Base-by-base conservation (phyloP, 1,140 invertebrate genomes). In the Tetramorium alpestre region DNA sequence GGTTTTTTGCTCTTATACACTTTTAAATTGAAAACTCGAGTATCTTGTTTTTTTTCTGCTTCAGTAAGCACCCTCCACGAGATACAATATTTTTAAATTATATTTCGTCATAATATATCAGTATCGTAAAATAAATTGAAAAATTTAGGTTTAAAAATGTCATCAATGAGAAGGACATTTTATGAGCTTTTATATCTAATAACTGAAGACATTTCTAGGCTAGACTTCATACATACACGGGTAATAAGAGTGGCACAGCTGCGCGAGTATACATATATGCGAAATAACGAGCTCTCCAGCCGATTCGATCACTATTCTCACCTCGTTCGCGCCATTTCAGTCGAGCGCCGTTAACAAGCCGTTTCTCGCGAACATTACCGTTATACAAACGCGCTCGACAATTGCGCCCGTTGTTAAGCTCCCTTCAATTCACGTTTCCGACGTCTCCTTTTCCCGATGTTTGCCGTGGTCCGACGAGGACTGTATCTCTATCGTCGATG, bases 241-340 rank as follows among this genome's bases (percentile, higher is more conserved):
- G 22, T 44, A 70, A 70, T 41, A 70, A 81, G 47, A 41, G 38
- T 25, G 65, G 8, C 28, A 47, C 49, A 70, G 78, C 47, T 81
- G n/a, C 22, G 33, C 47, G 38, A 10, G 65, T 44, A 18, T 33
- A 28, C 38, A 5, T 56, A 70, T 25, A 44, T 22, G 67, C 10
- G 18, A 67, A 80, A 73, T 82, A 82, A 82, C 67, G 51, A 58
- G 51, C 38, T 22, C 16, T 33, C 18, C 10, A 38, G 2, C 10
- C 64, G 80, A 82, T 82, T 78, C 51, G 51, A 60, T 82, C 51
- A 25, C 67, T 44, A 73, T 82, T 82, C 80, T 58, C 51, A n/a
- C 38, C 54, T 72, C 41, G 25, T 80, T 80, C 49, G 11, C 16
- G 51, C 65, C 78, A 72, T 82, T 82, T 82, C 49, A 56, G 33